These are phyloP conservation scores for Agrypnus murinus DNA, from an alignment of 2,888 invertebrate species.

Conservation along the genomic window DNA sequence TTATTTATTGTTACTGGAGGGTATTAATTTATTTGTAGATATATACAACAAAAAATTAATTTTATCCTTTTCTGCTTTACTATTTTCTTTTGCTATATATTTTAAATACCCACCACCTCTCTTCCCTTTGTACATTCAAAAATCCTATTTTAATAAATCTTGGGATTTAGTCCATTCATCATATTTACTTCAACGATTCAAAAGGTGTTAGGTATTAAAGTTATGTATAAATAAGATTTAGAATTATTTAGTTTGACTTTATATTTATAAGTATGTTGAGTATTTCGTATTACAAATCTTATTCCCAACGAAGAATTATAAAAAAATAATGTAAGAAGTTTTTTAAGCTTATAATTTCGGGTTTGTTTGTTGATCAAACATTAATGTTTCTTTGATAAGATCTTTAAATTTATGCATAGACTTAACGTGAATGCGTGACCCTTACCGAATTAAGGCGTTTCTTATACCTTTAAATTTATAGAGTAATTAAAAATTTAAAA, in stretches of 20 bases:
- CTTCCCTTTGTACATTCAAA: neutral
- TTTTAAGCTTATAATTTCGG: slow-evolving; percentile 10
- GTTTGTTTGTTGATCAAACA: slow-evolving; percentile 6
- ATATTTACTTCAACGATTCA: slow-evolving; percentile 4
- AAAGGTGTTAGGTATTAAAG: slow-evolving; percentile 19
- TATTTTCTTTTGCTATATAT: neutral
- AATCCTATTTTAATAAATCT: slow-evolving; percentile 22
- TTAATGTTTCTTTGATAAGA: slow-evolving; percentile 10
- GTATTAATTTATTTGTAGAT: slow-evolving; percentile 37
- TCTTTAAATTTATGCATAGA: slow-evolving; percentile 23
- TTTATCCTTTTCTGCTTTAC: slow-evolving; percentile 9
- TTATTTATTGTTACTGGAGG: slow-evolving; percentile 31
- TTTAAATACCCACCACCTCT: neutral
- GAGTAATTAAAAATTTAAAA: slow-evolving; percentile 32
- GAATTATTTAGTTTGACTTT: slow-evolving; percentile 14
- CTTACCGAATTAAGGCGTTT: slow-evolving; percentile 23
- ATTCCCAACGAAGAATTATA: neutral
- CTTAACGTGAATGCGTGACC: slow-evolving; percentile 18
- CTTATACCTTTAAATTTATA: slow-evolving; percentile 29
- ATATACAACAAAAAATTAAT: slow-evolving; percentile 8
- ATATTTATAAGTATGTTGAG: too few relatives aligned
- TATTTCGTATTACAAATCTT: neutral
- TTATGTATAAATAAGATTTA: slow-evolving; percentile 10
- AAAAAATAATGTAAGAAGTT: neutral
- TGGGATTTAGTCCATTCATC: slow-evolving; percentile 26